Evolutionary conservation across 2,888 invertebrate genomes (phyloP), one percentile per base, ranked within the genome.

Genomic region (Polia nebulosa): DNA sequence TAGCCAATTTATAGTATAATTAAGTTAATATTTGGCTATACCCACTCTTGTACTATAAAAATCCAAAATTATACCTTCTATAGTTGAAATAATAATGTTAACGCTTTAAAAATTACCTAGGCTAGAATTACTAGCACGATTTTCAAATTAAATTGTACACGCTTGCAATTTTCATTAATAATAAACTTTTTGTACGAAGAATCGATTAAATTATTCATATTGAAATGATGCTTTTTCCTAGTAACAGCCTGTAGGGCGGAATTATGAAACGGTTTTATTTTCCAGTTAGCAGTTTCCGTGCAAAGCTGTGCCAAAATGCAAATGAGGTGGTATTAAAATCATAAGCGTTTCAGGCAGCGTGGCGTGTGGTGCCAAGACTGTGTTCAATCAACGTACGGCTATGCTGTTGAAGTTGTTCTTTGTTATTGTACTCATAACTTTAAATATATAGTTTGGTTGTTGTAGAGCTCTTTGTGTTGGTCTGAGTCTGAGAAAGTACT

Each of bases 301-400:
- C 51, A 71, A 57, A 61, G 20, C 56, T 64, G 61, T 76, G 80
- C 59, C 71, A 68, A 76, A 70, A 79, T 79, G 76, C 34, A 79
- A 75, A 70, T 78, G 53, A 64, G 56, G 44, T 41, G 22, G 36
- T 69, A 79, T 71, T 71, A 49, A 65, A 79, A 67, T 56, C 34
- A 71, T 65, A 62, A 67, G 51, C 59, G 51, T 36, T 60, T 45
- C 15, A 29, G 49, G 20, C 36, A 41, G 49, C 27, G 47, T 36
- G n/a, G 64, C 44, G 52, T 64, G 22, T 45, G 45, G 13, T 53
- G 52, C 67, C 44, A 70, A 67, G 44, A 58, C 32, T 57, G 22
- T 61, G 45, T 65, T 77, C 36, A 57, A 72, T 51, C 36, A 67
- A 27, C 47, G 22, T 45, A n/a, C n/a, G 8, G 60, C 22, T 64